Percentiles rank a stretch among this genome's conserved stretches.
Evolutionary conservation across 2,888 invertebrate genomes (phyloP).

Genomic region (Brachycybe producta): DNA sequence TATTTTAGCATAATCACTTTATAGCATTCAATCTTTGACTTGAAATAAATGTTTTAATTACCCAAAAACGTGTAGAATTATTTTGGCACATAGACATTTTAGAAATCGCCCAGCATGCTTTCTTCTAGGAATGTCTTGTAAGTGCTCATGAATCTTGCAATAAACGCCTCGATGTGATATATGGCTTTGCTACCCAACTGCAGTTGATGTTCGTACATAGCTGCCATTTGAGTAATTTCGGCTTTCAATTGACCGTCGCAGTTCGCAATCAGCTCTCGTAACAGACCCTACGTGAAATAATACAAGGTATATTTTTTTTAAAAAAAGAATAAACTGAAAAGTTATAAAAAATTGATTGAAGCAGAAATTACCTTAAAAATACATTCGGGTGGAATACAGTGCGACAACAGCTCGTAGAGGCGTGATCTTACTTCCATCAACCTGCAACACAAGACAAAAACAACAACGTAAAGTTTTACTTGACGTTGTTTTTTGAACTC

Average conservation of each 20-base stretch:
- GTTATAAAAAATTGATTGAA: not conserved
- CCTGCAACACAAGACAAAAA: too few species aligned
- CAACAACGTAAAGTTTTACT: not conserved
- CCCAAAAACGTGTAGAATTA: too few species aligned
- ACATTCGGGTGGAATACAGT: conserved; percentile 83
- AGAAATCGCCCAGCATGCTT: conserved; percentile 40
- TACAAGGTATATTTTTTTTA: not conserved
- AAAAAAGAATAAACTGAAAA: too few species aligned
- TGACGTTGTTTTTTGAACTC: too few species aligned
- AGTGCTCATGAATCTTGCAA: conserved; percentile 88
- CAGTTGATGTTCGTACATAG: conserved; percentile 83
- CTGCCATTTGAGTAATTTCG: conserved; percentile 71
- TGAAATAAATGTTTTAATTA: too few species aligned
- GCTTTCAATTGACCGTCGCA: conserved; percentile 83
- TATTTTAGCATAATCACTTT: too few species aligned
- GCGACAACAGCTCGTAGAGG: conserved; percentile 82
- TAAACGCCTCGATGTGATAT: conserved; percentile 93
- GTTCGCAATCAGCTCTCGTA: conserved; percentile 69
- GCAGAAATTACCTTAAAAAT: conserved; percentile 58
- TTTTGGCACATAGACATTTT: too few species aligned
- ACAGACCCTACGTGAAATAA: conserved; percentile 43
- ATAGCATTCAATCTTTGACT: too few species aligned
- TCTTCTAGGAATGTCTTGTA: conserved; percentile 79
- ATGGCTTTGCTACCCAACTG: conserved; percentile 85
- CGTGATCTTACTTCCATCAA: conserved; percentile 71